phyloP scores from a whole-genome alignment of 1,140 invertebrate genomes.

The Neuroterus valhalla region DNA sequence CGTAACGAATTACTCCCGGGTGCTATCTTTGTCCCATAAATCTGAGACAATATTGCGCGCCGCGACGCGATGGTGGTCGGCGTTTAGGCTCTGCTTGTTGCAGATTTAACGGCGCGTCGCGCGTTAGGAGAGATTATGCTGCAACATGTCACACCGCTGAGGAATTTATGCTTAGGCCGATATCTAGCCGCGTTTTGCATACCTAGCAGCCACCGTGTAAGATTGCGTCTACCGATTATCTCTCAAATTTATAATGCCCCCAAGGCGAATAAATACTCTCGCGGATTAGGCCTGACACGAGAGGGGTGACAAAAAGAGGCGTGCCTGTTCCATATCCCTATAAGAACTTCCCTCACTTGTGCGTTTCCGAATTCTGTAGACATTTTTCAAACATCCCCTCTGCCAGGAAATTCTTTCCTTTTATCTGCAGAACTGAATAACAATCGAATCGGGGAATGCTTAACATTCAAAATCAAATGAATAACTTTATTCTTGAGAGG shows the following conservation, averaged over 20 bases:
- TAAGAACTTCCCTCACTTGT: constrained; percentile 11
- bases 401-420: too few relatives aligned
- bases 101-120: constrained; percentile 62
- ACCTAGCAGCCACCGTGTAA: constrained; percentile 60
- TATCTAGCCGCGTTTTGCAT: constrained; percentile 65
- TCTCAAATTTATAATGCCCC: constrained; percentile 63
- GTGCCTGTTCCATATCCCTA: neutral
- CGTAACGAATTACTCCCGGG: constrained; percentile 58
- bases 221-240: constrained; percentile 62
- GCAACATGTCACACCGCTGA: constrained; percentile 63
- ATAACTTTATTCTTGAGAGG: too few relatives aligned
- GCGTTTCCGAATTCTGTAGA: neutral
- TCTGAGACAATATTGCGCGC: constrained; percentile 64
- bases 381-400: neutral
- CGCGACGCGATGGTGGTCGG: constrained; percentile 47
- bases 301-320: constrained; percentile 21
- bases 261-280: constrained; percentile 59
- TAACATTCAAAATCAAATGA: too few relatives aligned
- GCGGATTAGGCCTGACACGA: constrained; percentile 21
- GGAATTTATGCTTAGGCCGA: constrained; percentile 68
- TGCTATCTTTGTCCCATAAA: constrained; percentile 66
- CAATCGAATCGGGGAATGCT: too few relatives aligned
- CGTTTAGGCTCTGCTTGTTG: constrained; percentile 51
- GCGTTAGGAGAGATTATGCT: constrained; percentile 63
- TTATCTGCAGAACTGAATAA: too few relatives aligned